These are phyloP conservation scores for Protobothrops flavoviridis DNA, from an alignment of 2,113 vertebrate species.

Conservation along the genomic window DNA sequence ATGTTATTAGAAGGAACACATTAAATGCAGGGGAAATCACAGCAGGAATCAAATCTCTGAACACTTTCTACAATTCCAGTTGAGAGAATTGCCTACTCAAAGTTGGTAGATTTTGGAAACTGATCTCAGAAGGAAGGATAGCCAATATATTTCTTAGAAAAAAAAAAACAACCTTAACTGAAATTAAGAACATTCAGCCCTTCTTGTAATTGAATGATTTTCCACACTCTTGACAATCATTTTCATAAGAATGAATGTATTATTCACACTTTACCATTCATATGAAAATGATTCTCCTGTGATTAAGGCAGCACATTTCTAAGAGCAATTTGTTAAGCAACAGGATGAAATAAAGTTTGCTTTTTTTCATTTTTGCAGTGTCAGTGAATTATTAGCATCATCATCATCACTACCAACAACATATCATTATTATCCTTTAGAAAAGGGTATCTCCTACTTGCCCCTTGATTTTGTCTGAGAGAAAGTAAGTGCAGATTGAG, in stretches of 20 bases:
- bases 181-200: slow-evolving; percentile 25
- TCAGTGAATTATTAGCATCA: not conserved
- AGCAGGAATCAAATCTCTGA: slow-evolving; percentile 15
- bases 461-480: not conserved
- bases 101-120: slow-evolving; percentile 44
- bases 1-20: slow-evolving; percentile 34
- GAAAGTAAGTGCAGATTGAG: not conserved
- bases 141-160: slow-evolving; percentile 39
- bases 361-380: not conserved
- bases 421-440: not conserved
- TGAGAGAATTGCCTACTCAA: slow-evolving; percentile 4
- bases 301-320: slow-evolving; percentile 41
- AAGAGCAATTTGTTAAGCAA: slow-evolving; percentile 2
- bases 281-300: slow-evolving; percentile 53
- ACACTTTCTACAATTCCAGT: not conserved
- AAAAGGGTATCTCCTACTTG: not conserved
- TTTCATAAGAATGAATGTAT: slow-evolving; percentile 49
- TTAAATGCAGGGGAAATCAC: slow-evolving; percentile 13
- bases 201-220: slow-evolving; percentile 51
- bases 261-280: slow-evolving; percentile 42
- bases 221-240: slow-evolving; percentile 37
- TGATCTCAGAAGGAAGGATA: slow-evolving; percentile 49
- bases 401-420: not conserved
- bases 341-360: not conserved
- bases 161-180: not conserved